Conservation (phyloP, 2,888 invertebrate species). For the Archips crataeganus region DNA sequence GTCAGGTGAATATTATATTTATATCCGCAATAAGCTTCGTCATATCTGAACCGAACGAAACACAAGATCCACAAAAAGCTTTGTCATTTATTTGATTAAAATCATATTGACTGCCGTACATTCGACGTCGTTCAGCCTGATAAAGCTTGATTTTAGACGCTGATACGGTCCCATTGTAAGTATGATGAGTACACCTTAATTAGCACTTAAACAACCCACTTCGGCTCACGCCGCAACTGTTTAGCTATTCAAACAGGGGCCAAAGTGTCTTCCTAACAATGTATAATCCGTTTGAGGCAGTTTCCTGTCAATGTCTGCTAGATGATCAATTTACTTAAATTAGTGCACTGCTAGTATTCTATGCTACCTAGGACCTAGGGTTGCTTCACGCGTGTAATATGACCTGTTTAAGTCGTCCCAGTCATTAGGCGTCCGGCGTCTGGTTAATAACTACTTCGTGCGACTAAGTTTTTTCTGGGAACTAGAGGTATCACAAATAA, state of each 20-base stretch:
- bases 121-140: background rate
- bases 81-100: background rate
- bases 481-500: conserved; percentile 4
- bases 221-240: conserved; percentile 23
- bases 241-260: conserved; percentile 26
- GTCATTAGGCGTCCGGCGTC: conserved; percentile 16
- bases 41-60: too few species aligned
- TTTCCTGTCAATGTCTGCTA: conserved; percentile 31
- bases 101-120: background rate
- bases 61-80: too few species aligned
- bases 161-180: background rate
- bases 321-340: conserved; percentile 6
- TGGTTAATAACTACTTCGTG: conserved; percentile 25
- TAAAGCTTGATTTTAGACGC: background rate
- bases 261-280: conserved; percentile 19
- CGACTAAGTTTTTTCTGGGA: background rate
- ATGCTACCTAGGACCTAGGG: background rate
- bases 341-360: background rate
- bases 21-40: too few species aligned
- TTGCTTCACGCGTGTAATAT: conserved; percentile 11
- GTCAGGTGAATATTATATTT: too few species aligned
- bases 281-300: conserved; percentile 20
- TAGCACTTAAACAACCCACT: conserved; percentile 13
- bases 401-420: conserved; percentile 10
- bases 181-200: conserved; percentile 1